A percentile compares a stretch with the other conserved stretches of the same genome.
Conservation (phyloP, 2,113 vertebrate genomes). For the Mesocricetus auratus region DNA sequence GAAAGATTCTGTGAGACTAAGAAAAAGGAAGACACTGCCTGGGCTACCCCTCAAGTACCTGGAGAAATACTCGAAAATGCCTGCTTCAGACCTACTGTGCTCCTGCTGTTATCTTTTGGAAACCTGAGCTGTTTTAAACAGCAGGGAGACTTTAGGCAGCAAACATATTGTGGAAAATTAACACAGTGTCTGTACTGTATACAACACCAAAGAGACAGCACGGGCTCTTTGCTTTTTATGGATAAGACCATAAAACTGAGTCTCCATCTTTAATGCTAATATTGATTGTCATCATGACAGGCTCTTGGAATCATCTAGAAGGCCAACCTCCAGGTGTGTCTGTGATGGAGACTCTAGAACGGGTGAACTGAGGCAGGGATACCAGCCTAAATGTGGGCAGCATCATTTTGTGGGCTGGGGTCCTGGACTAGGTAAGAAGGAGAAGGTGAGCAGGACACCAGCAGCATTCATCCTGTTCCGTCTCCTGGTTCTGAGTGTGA, state of each 20-base stretch:
- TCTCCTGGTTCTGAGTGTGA: not conserved
- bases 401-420: not conserved
- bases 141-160: not conserved
- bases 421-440: not conserved
- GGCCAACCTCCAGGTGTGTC: not conserved
- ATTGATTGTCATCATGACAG: not conserved
- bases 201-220: slow-evolving; percentile 16
- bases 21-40: slow-evolving; percentile 10
- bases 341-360: not conserved
- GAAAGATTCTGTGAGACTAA: slow-evolving; percentile 34
- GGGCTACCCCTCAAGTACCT: not conserved
- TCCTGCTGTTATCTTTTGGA: not conserved
- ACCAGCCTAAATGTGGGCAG: not conserved
- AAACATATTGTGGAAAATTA: not conserved
- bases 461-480: not conserved
- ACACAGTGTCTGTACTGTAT: not conserved
- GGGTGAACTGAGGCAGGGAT: not conserved
- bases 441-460: not conserved
- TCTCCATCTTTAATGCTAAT: not conserved
- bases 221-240: not conserved
- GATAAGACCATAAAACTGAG: slow-evolving; percentile 20
- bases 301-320: not conserved
- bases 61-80: not conserved
- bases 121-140: not conserved
- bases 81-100: not conserved